Evolutionary conservation across 2,113 vertebrate genomes (phyloP).

Genomic region (Dasyornis broadbenti): DNA sequence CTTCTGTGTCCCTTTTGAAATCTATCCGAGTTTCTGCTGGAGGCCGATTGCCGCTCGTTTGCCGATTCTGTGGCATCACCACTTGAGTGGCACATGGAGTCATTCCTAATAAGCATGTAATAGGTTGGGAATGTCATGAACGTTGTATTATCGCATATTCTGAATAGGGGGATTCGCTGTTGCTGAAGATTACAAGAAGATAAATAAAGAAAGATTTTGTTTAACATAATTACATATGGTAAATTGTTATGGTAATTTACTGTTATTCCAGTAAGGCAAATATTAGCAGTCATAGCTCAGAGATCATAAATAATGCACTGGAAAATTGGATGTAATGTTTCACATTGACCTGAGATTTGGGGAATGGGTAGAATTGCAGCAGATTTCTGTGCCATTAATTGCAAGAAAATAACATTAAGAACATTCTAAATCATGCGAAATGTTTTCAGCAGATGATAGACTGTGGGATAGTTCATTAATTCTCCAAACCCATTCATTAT

Average conservation of each 20-base stretch:
- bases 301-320: conserved; percentile 39
- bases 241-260: conserved; percentile 46
- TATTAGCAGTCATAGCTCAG: conserved; percentile 33
- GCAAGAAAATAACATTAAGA: conserved; percentile 7
- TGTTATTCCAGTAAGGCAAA: conserved; percentile 18
- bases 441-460: conserved; percentile 5
- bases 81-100: not conserved
- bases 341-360: conserved; percentile 6
- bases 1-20: not conserved
- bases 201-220: conserved; percentile 20
- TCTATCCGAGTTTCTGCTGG: not conserved
- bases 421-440: not conserved
- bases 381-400: conserved; percentile 28
- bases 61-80: not conserved
- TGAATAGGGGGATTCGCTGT: not conserved
- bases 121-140: not conserved
- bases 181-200: conserved; percentile 8
- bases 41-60: not conserved
- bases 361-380: not conserved
- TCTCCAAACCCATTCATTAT: not conserved
- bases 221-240: conserved; percentile 34
- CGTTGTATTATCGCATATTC: not conserved
- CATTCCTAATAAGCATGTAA: not conserved
- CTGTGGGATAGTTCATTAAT: conserved; percentile 16
- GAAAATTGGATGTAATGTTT: conserved; percentile 19